Percentiles rank a stretch among this genome's conserved stretches.
These are phyloP conservation scores for Athetis lepigone DNA, from an alignment of 2,888 invertebrate species.

Conservation along the genomic window DNA sequence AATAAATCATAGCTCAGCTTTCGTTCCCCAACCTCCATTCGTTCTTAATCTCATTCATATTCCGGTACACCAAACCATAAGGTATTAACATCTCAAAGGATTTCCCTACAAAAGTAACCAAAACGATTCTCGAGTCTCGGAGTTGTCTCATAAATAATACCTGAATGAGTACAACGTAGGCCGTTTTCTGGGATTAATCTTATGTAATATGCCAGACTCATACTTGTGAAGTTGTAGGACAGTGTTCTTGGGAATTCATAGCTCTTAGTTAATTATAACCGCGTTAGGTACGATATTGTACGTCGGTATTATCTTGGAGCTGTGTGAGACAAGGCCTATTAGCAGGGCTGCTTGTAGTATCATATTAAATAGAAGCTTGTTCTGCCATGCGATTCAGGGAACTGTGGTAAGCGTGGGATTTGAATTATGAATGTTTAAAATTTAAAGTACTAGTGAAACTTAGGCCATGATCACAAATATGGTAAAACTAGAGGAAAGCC, in stretches of 20 bases:
- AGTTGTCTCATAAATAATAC: constrained; percentile 69
- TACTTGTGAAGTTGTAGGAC: constrained; percentile 54
- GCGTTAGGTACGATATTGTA: constrained; percentile 63
- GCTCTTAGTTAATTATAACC: constrained; percentile 70
- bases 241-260: constrained; percentile 67
- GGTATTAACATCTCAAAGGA: constrained; percentile 35
- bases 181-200: constrained; percentile 70
- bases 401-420: not conserved
- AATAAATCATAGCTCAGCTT: not conserved
- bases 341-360: constrained; percentile 46
- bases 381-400: constrained; percentile 12
- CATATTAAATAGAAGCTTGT: constrained; percentile 32
- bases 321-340: constrained; percentile 53
- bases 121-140: constrained; percentile 52
- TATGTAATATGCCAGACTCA: constrained; percentile 63
- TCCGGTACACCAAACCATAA: constrained; percentile 12
- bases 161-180: constrained; percentile 44
- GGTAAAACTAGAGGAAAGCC: not conserved
- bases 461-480: not conserved
- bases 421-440: constrained; percentile 10
- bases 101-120: constrained; percentile 50
- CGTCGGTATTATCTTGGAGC: constrained; percentile 62
- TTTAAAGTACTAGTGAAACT: not conserved
- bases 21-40: not conserved
- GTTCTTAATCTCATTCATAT: constrained; percentile 17